Base-by-base conservation (phyloP, 2,113 vertebrate species). In the Platichthys stellatus region DNA sequence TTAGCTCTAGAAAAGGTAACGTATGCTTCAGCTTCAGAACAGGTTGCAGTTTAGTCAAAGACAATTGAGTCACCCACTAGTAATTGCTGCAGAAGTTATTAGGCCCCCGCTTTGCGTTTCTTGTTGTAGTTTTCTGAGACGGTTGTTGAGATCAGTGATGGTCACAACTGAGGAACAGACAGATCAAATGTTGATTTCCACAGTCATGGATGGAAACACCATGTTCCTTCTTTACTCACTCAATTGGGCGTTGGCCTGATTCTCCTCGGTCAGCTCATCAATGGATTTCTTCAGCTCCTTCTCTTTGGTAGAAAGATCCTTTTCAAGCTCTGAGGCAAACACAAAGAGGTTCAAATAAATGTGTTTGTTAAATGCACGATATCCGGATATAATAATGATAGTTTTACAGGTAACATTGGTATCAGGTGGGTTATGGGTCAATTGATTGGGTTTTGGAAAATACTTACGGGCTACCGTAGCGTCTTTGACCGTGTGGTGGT, bases 81-180 rank as follows among this genome's bases (percentile, higher is more conserved):
- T 59, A n/a, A 80, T 14, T 35, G 47, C 59, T 56, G 31, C 31
- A 63, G 66, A 43, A 2, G 12, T 0, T 0, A 2, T 17, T 54
- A 69, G 15, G 2, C 7, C 2, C 0, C 71, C n/a, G 2, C 14
- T 47, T n/a, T 20, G 2, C 1, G 26, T 61, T 58, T 73, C 51
- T 5, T 3, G 51, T 21, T 66, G 51, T 0, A 75, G 20, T 0
- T 68, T 9, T 71, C 67, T 76, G 53, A 85, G 74, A 18, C 59
- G 5, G 18, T 13, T 71, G 17, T 77, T 45, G 45, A 85, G 64
- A 26, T 53, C 4, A 38, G 54, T 63, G 47, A 68, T 58, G 5
- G 4, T 45, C 58, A 84, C 24, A 73, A 82, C 84, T 89, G 51
- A 54, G 3, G 28, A 64, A 73, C 28, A 59, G 11, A n/a, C 26